Percentiles rank a stretch among this genome's conserved stretches.
phyloP scores from a whole-genome alignment of 2,113 vertebrate genomes.

The Bubalus kerabau region DNA sequence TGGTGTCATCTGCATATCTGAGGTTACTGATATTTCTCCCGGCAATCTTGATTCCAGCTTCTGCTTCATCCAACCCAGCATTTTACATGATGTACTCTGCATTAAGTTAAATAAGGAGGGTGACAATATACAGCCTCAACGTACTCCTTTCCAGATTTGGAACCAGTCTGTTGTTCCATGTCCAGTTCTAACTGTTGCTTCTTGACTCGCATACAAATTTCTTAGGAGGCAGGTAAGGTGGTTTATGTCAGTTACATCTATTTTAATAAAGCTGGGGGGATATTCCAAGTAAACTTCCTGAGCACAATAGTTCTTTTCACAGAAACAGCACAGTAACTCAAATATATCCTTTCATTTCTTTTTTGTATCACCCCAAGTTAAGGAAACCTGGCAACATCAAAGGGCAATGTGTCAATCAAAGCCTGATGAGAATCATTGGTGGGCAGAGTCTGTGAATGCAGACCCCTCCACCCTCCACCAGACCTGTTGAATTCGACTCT shows the following conservation, averaged over 20 bases:
- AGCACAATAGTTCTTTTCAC: neutral
- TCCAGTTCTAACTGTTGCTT: neutral
- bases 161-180: neutral
- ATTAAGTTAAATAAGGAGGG: neutral
- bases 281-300: neutral
- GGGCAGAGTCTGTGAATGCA: neutral
- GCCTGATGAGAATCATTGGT: neutral
- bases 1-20: neutral
- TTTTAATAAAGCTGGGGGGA: neutral
- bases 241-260: neutral
- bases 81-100: neutral
- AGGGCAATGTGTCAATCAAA: neutral
- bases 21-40: neutral
- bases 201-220: neutral
- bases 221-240: neutral
- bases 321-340: neutral
- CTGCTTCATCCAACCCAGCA: neutral
- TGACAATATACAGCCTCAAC: neutral
- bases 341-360: neutral
- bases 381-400: neutral
- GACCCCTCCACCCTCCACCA: neutral
- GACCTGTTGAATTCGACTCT: neutral
- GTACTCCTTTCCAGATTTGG: neutral
- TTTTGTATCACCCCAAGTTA: neutral
- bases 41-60: neutral